phyloP scores from a whole-genome alignment of 2,797 vertebrate species.

The Sardinella longiceps region DNA sequence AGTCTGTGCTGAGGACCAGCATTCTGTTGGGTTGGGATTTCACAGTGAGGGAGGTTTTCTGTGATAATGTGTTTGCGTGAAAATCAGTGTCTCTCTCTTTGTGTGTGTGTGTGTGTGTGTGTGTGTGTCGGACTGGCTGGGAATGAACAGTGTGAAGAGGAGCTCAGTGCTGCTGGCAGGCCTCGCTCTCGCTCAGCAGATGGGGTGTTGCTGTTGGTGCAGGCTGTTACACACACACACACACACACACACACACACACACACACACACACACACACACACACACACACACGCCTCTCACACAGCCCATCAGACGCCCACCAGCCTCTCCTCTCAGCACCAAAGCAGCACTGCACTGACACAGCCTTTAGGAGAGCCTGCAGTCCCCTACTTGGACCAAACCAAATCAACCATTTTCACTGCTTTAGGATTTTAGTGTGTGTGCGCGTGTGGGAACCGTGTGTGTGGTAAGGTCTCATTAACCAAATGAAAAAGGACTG shows the following conservation, averaged over 20 bases:
- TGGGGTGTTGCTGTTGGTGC: slow-evolving; percentile 54
- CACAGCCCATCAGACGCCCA: not conserved
- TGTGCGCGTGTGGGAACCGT: not conserved
- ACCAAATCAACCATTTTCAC: not conserved
- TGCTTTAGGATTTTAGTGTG: not conserved
- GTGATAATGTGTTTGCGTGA: not conserved
- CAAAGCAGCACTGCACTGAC: not conserved
- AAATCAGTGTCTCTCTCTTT: not conserved
- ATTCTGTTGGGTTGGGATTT: not conserved
- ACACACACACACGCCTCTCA: not conserved
- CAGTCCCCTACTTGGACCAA: not conserved
- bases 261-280: slow-evolving; percentile 29
- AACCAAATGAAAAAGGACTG: not conserved
- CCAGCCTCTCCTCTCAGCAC: slow-evolving; percentile 1
- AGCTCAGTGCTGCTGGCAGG: slow-evolving; percentile 59
- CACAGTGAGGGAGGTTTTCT: not conserved
- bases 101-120: slow-evolving; percentile 38
- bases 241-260: not conserved
- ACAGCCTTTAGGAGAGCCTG: not conserved
- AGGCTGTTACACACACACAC: slow-evolving; percentile 47
- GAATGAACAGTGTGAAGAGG: slow-evolving; percentile 62
- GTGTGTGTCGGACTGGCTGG: slow-evolving; percentile 58
- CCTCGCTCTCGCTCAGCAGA: slow-evolving; percentile 53
- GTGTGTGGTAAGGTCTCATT: not conserved
- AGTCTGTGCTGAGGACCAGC: not conserved